Base-by-base conservation (phyloP, 2,888 invertebrate genomes). In the Aethes cnicana region DNA sequence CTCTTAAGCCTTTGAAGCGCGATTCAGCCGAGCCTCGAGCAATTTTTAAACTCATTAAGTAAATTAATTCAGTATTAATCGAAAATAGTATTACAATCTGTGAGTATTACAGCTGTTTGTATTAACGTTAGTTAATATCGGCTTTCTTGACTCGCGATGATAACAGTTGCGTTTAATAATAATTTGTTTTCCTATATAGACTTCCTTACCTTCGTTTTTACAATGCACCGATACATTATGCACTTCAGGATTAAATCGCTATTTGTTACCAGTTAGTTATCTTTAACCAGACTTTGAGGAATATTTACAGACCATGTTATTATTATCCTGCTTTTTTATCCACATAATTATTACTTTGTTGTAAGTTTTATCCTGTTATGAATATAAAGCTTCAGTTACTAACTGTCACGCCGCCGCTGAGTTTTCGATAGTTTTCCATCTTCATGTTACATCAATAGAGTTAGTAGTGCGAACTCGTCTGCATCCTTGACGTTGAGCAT, bases 401-500 rank as follows among this genome's bases (percentile, higher is more conserved):
- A n/a, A n/a, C n/a, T n/a, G n/a, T n/a, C n/a, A n/a, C n/a, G n/a
- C n/a, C n/a, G n/a, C n/a, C n/a, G n/a, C n/a, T n/a, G n/a, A n/a
- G n/a, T n/a, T n/a, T n/a, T n/a, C n/a, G n/a, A n/a, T n/a, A n/a
- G n/a, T n/a, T 18, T 5, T n/a, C 16, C 25, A 17, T 16, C n/a
- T 25, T 23, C n/a, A 39, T 39, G n/a, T n/a, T n/a, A n/a, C 25
- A 23, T 6, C 25, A 7, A 25, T 25, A n/a, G 7, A 39, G n/a
- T 25, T n/a, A 11, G 9, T 16, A 9, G 16, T 16, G 39, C n/a
- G n/a, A 39, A 16, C 39, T 25, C 14, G 39, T 39, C 66, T 60
- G 57, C 54, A n/a, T 56, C 42, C 52, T 56, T 58, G 62, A 54
- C 84, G 84, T 86, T 85, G 81, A 77, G 68, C 72, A 74, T 76